These are phyloP conservation scores for Lucilia sericata DNA, from an alignment of 1,140 invertebrate genomes.

Conservation along the genomic window DNA sequence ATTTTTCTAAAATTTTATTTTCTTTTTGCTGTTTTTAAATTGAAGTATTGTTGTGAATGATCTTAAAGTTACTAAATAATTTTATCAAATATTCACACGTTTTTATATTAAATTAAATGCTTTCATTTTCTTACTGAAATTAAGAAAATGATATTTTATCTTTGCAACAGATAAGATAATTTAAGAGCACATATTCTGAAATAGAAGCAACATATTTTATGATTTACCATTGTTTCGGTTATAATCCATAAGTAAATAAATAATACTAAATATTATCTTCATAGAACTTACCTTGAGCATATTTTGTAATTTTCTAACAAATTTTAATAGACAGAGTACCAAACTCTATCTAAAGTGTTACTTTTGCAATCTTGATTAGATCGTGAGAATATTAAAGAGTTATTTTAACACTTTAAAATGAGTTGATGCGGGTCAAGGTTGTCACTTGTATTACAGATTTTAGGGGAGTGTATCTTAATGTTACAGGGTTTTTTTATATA, in stretches of 20 bases:
- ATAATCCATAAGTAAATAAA: not conserved
- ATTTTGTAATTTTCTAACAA: not conserved
- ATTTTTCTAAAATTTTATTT: not conserved
- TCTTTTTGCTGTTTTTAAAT: not conserved
- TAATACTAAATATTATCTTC: not conserved
- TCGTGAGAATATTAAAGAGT: too few relatives aligned
- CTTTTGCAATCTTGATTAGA: too few relatives aligned
- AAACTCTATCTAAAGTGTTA: too few relatives aligned
- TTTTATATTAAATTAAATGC: not conserved
- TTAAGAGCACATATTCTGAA: not conserved
- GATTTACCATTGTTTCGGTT: not conserved
- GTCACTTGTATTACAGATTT: too few relatives aligned
- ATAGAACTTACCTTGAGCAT: not conserved
- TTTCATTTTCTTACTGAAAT: not conserved
- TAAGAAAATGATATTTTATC: not conserved
- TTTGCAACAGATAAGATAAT: not conserved
- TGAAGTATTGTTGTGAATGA: not conserved
- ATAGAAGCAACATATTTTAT: not conserved
- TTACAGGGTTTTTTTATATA: too few relatives aligned
- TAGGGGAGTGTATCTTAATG: too few relatives aligned
- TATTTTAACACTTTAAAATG: too few relatives aligned
- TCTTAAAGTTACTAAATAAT: not conserved
- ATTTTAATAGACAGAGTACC: not conserved
- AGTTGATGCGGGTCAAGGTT: too few relatives aligned
- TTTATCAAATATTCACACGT: not conserved